These are phyloP conservation scores for Empidonax traillii DNA, from an alignment of 2,113 vertebrate species.

Conservation along the genomic window DNA sequence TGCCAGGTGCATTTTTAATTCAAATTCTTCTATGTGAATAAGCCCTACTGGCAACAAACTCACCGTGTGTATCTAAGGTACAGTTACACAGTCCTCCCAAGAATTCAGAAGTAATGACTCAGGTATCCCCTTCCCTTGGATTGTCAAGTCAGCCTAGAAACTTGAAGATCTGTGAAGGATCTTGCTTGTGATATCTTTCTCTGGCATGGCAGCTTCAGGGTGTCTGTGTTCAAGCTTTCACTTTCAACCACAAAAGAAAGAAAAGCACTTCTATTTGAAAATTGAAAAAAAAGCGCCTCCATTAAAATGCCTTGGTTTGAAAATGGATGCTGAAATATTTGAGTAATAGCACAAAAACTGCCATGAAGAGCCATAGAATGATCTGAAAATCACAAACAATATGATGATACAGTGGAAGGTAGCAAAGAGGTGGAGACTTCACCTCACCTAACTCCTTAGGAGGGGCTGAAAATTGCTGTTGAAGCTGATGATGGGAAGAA, in stretches of 20 bases:
- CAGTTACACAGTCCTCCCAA: background rate
- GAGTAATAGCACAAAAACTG: background rate
- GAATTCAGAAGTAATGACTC: background rate
- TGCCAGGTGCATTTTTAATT: background rate
- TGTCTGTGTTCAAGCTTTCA: background rate
- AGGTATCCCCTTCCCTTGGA: background rate
- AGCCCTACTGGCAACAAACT: background rate
- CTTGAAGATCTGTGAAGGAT: background rate
- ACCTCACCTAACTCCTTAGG: fast-evolving
- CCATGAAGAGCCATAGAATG: background rate
- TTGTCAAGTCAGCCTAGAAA: background rate
- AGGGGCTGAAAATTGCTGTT: background rate
- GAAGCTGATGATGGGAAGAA: background rate
- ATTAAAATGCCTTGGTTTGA: background rate
- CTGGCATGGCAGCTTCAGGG: background rate
- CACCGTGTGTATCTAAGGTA: background rate
- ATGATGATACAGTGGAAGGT: background rate
- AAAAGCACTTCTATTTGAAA: background rate
- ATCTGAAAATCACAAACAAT: background rate
- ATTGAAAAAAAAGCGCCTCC: background rate
- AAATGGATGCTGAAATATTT: background rate
- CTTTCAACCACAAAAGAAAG: background rate
- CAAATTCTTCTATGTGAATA: background rate
- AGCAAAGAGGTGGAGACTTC: background rate
- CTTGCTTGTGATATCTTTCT: background rate